Percentiles rank a stretch among this genome's conserved stretches.
phyloP scores from a whole-genome alignment of 2,113 vertebrate species.

The Condylura cristata region DNA sequence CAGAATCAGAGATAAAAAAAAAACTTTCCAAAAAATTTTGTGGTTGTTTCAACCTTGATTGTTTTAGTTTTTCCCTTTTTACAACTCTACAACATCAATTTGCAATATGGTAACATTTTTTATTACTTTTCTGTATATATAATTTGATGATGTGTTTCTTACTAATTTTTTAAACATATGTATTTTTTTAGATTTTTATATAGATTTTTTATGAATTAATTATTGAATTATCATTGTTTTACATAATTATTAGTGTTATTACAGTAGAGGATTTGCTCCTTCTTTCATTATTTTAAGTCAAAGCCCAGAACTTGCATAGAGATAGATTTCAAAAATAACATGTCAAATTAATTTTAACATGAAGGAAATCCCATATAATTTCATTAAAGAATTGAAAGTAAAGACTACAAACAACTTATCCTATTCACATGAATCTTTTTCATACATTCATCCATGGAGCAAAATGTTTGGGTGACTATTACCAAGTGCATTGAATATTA shows the following conservation, averaged over 20 bases:
- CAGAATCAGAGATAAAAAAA: not conserved
- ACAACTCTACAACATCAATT: not conserved
- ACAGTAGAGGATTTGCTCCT: too few relatives aligned
- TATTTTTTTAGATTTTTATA: not conserved
- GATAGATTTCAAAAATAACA: not conserved
- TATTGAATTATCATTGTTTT: too few relatives aligned
- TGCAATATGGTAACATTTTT: not conserved
- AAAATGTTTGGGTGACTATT: not conserved
- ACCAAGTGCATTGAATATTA: not conserved
- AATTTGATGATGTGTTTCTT: not conserved
- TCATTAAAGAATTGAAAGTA: not conserved
- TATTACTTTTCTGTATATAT: not conserved
- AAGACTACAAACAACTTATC: conserved; percentile 9
- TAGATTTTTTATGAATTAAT: not conserved
- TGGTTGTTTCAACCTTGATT: not conserved
- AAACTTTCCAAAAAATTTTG: not conserved
- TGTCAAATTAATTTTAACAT: conserved; percentile 1
- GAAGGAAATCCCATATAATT: not conserved
- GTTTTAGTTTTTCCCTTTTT: conserved; percentile 31
- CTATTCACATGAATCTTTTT: conserved; percentile 1
- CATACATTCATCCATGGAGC: not conserved
- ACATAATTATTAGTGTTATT: too few relatives aligned
- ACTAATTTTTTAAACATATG: not conserved
- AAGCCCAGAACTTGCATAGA: not conserved
- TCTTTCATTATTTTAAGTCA: not conserved